Evolutionary conservation across 2,113 vertebrate genomes (phyloP).

Genomic region (Pelodiscus sinensis): DNA sequence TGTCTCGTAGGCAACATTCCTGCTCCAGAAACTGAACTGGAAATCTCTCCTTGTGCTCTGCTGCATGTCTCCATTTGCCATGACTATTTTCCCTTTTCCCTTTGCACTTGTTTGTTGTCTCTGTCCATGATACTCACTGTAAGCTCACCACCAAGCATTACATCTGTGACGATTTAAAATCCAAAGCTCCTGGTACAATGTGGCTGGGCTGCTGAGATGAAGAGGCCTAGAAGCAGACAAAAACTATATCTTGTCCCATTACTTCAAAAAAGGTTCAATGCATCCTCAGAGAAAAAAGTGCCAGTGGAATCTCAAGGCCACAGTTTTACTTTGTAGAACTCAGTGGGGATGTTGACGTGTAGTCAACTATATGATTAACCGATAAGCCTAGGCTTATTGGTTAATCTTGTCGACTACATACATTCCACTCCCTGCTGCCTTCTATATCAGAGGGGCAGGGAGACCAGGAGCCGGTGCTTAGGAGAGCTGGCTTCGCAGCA

Average conservation of each 20-base stretch:
- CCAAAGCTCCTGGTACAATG: not conserved
- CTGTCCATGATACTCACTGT: not conserved
- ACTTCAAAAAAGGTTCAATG: not conserved
- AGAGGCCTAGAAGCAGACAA: not conserved
- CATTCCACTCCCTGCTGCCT: too few species aligned
- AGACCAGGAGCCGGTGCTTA: too few species aligned
- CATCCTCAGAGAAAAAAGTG: not conserved
- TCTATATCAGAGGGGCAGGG: too few species aligned
- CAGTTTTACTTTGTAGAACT: not conserved
- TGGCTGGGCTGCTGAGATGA: not conserved
- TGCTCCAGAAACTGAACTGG: not conserved
- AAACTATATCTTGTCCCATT: not conserved
- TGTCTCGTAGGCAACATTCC: not conserved
- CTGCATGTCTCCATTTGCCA: not conserved
- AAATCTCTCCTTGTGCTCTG: not conserved
- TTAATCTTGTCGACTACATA: too few species aligned
- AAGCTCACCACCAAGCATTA: not conserved
- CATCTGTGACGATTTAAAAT: not conserved
- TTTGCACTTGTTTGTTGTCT: not conserved
- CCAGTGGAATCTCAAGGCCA: not conserved
- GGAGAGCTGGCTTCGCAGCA: too few species aligned
- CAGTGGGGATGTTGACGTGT: not conserved
- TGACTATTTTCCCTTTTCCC: not conserved
- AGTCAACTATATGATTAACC: too few species aligned
- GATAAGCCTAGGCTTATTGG: too few species aligned